Evolutionary conservation across 2,888 invertebrate genomes (phyloP), one percentile per base, ranked within the genome.

Genomic region (Monochamus alternatus): DNA sequence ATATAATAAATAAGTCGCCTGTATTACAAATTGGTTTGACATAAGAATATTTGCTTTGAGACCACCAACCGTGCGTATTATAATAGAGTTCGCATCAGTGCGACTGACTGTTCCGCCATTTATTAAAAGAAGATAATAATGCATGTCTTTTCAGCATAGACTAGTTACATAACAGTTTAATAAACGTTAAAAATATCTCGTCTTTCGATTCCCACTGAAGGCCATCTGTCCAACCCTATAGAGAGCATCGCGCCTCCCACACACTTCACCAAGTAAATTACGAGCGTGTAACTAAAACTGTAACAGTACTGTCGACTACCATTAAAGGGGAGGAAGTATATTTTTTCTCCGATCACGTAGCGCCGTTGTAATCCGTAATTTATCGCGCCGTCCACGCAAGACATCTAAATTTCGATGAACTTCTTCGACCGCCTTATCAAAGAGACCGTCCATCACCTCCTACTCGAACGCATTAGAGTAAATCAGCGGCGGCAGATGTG

Each of bases 401-500:
- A 51, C 51, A 63, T 52, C 52, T 71, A 71, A 47, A 63, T 71
- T 71, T 71, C 71, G 63, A 71, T 62, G 62, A 63, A 63, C 55
- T 63, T 32, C 22, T 32, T 71, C 14, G 22, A 14, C 14, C 12
- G 47, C 59, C 30, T 44, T 58, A 65, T 73, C 55, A 73, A 72
- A 73, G 73, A 31, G 31, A 47, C 31, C 65, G 60, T 73, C 59
- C 59, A 38, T 65, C 58, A 65, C 14, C 65, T 31, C 73, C 73
- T 31, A 73, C 73, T 3, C n/a, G 22, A 32, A 14, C 38, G 66
- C 73, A 66, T 73, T 66, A 66, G 63, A 14, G 58, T 73, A 73
- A 73, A 73, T 73, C 73, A 73, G 58, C 65, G 65, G 30, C 65
- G 65, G 65, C 32, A 73, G 60, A 73, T 73, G 47, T 58, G 58